Base-by-base conservation (phyloP, 2,888 invertebrate genomes). In the Amorpha juglandis region DNA sequence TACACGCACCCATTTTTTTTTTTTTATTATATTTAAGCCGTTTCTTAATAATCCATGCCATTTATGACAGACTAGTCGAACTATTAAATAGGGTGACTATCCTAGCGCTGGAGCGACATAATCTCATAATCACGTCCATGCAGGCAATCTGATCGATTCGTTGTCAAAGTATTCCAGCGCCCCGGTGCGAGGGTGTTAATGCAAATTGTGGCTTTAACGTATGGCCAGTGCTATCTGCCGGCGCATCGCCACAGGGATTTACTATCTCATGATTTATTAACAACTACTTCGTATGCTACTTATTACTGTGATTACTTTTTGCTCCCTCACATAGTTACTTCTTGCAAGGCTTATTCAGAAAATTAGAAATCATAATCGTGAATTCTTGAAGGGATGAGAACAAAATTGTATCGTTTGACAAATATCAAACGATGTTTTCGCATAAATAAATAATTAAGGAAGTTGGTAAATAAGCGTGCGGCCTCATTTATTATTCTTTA, bases 401-500 rank as follows among this genome's bases (percentile, higher is more conserved):
- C 67, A 63, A 12, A 66, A 67, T 68, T 67, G 82, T 83, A 83
- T 81, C 80, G 84, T 82, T 78, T 81, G 81, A 80, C 83, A 88
- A 89, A 91, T 90, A 91, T 91, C 87, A 91, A 58, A 89, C 86
- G 87, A 87, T 89, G 90, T 90, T 90, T 90, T 82, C 80, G 86
- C 87, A 91, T 92, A 90, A 89, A 91, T 92, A 92, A 90, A 91
- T 92, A 92, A 93, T 92, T 92, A 92, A 91, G 91, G 84, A 91
- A 91, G 86, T 91, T 91, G 89, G 91, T 91, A 92, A 88, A 92
- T 93, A 93, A 92, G 90, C 91, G 88, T 89, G 88, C 88, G 86
- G 92, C 87, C 91, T 93, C 93, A 93, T 93, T 93, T 93, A 93
- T 93, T 92, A 93, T 93, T 93, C 93, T 93, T 93, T 93, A 93